Evolutionary conservation across 1,140 invertebrate genomes (phyloP).

Genomic region (Drosophila sechellia): DNA sequence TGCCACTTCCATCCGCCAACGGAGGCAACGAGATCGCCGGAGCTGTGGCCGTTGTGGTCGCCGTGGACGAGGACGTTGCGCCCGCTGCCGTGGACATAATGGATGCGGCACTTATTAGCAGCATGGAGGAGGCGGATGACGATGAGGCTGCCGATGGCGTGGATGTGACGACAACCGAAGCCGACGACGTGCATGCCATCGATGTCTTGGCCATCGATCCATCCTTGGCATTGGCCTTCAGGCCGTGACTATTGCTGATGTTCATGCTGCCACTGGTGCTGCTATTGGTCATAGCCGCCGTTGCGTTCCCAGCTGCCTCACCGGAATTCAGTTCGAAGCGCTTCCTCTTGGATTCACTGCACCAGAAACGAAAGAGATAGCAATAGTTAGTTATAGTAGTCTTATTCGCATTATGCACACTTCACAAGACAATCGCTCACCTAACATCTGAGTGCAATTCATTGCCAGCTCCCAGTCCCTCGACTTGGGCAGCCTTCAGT

Average conservation of each 20-base stretch:
- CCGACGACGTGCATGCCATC: conserved; percentile 15
- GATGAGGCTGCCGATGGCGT: conserved; percentile 50
- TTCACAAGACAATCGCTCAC: conserved; percentile 37
- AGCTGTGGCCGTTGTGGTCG: conserved; percentile 40
- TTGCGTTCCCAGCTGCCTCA: conserved; percentile 5
- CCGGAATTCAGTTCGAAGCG: conserved; percentile 62
- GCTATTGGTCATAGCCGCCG: conserved; percentile 22
- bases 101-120: conserved; percentile 47
- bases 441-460: conserved; percentile 78
- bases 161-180: conserved; percentile 56
- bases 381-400: conserved; percentile 5
- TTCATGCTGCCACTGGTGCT: conserved; percentile 20
- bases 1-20: conserved; percentile 29
- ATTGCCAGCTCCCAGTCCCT: conserved; percentile 77
- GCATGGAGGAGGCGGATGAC: conserved; percentile 15
- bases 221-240: conserved; percentile 53
- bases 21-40: conserved; percentile 14
- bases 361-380: conserved; percentile 23
- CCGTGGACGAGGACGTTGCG: conserved; percentile 11
- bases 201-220: conserved; percentile 16
- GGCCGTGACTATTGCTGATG: conserved; percentile 22
- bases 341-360: conserved; percentile 81
- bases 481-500: conserved; percentile 78
- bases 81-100: conserved; percentile 34
- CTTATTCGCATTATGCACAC: not conserved